Base-by-base conservation (phyloP, 2,113 vertebrate genomes). In the Podarcis cretensis region DNA sequence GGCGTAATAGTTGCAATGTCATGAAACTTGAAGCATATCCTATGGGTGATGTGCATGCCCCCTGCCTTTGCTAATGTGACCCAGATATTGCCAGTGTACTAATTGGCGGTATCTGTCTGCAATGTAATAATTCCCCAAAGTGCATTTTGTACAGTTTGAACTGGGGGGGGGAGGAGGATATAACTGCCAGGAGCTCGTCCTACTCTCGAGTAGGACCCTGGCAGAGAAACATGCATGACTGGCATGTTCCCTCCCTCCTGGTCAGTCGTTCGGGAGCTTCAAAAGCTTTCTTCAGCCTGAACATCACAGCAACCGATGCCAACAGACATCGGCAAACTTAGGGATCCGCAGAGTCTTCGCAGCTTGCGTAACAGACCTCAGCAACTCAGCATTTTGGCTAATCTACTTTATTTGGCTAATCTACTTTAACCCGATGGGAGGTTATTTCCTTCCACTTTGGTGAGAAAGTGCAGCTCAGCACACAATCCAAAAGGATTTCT, bases 401-500 rank as follows among this genome's bases (percentile, higher is more conserved):
- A 43, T 43, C 43, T 43, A 43, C 6, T 43, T 43, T 43, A 43
- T 43, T 43, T 43, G 43, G 43, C 43, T 43, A 43, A 43, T 43
- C 43, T 43, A 43, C 43, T 43, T 43, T 43, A 43, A 14, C 18
- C 59, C 18, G 18, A 63, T 63, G 16, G 48, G 14, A 63, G 59
- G 3, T 63, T 75, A 75, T 75, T 37, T 75, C 32, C 35, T 35
- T 37, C 74, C 35, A 35, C 35, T 75, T 75, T 75, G 5, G 37
- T 35, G 32, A 18, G 27, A 79, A 54, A 54, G 43, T 59, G 18
- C 48, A 74, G 54, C 81, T 79, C 83, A 89, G 89, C 43, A 48
- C 43, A 48, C 43, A 84, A 78, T 90, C 7, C 71, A 81, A 91
- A 88, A 20, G 32, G 16, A 21, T 16, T 74, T 27, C 77, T 78